Percentiles rank a stretch among this genome's conserved stretches.
These are phyloP conservation scores for Microctenopoma stevenorrisi DNA, from an alignment of 2,797 vertebrate genomes.

Conservation along the genomic window DNA sequence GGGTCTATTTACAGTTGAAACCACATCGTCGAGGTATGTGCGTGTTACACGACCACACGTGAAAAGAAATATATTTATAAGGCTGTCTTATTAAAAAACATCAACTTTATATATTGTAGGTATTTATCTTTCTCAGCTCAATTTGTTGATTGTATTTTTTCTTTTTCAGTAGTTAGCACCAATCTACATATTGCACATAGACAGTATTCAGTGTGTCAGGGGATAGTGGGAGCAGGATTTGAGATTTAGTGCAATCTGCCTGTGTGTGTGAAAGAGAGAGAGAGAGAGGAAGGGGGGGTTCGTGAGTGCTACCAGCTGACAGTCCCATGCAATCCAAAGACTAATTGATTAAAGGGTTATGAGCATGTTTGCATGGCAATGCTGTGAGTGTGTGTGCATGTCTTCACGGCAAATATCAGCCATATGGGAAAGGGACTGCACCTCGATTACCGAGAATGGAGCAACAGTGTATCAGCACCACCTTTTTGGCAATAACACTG, in stretches of 20 bases:
- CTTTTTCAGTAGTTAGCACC: conserved; percentile 12
- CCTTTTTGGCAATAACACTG: conserved; percentile 31
- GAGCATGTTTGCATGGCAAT: conserved; percentile 62
- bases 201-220: conserved; percentile 16
- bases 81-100: conserved; percentile 17
- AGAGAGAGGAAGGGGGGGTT: conserved; percentile 4
- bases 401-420: conserved; percentile 62
- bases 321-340: conserved; percentile 71
- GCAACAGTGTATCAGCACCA: conserved; percentile 36
- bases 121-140: conserved; percentile 17
- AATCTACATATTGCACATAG: conserved; percentile 30
- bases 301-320: conserved; percentile 74
- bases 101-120: conserved; percentile 8
- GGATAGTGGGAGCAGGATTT: conserved; percentile 26
- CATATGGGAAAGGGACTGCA: conserved; percentile 76
- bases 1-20: conserved; percentile 53
- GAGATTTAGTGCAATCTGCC: conserved; percentile 56
- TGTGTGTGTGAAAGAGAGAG: conserved; percentile 15
- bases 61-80: conserved; percentile 15
- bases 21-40: conserved; percentile 25
- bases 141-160: conserved; percentile 8
- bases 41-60: conserved; percentile 24
- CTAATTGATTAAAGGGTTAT: conserved; percentile 81
- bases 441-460: conserved; percentile 68
- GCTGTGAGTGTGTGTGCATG: conserved; percentile 45